Evolutionary conservation across 1,140 invertebrate genomes (phyloP), one percentile per base, ranked within the genome.

Genomic region (Kradibia gibbosae): DNA sequence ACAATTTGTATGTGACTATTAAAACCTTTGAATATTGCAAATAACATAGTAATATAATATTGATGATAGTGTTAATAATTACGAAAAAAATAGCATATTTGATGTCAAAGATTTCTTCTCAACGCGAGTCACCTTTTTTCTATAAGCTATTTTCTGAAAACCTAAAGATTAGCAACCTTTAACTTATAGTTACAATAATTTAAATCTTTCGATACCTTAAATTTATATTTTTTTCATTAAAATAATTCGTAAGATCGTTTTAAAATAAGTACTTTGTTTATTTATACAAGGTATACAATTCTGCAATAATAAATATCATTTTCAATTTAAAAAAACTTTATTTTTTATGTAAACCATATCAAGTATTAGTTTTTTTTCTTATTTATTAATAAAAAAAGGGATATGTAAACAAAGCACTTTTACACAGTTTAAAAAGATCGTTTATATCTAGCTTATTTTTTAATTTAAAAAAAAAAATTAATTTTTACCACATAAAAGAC

Each of bases 21-120:
- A 72, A 65, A 80, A 65, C 42, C 72, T 80, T 73, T 45, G 28
- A 80, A 65, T 74, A 74, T 34, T 67, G n/a, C n/a, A 17, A 48
- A 57, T 73, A 80, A 80, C 39, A 17, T 73, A 74, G 73, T 73
- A 36, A 62, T 73, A 80, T 80, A 80, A 53, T 57, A 65, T 74
- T 1, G 28, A 74, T 74, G 60, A 80, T 73, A 80, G 65, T 60
- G 13, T 80, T 74, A 50, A 74, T 80, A 73, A 4, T 57, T 79
- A 72, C 72, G 55, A 72, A 53, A 45, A 79, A 79, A 72, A 79
- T 39, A 50, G 36, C 15, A 77, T 65, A 65, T 77, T 48, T 60
- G 48, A 57, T 17, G 1, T 79, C 42, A 39, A 48, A 62, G 57
- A 62, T 39, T 48, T 55, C 48, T 76, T 1, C 3, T 36, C 3